These are phyloP conservation scores for Lagria hirta DNA, from an alignment of 2,888 invertebrate species.

Conservation along the genomic window DNA sequence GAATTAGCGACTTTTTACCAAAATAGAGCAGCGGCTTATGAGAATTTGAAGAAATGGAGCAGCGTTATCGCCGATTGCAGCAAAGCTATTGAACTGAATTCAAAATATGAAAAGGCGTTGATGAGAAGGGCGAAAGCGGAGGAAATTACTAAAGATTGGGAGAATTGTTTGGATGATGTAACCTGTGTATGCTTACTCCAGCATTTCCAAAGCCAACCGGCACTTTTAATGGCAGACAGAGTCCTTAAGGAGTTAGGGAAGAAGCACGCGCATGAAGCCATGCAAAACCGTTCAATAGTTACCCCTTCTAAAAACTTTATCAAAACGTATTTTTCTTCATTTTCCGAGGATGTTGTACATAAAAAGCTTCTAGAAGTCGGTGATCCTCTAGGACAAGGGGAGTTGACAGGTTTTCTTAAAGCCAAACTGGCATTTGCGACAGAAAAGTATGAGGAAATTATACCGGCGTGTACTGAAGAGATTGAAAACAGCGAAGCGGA, in stretches of 20 bases:
- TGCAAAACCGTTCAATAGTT: constrained; percentile 67
- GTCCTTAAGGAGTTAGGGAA: constrained; percentile 81
- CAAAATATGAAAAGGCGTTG: constrained; percentile 85
- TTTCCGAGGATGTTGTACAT: constrained; percentile 81
- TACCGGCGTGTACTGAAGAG: constrained; percentile 79
- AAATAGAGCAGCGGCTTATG: constrained; percentile 93
- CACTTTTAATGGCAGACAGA: constrained; percentile 82
- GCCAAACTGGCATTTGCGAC: constrained; percentile 71
- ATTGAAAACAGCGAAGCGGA: constrained; percentile 64
- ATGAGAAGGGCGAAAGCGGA: constrained; percentile 79
- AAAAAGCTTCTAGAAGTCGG: constrained; percentile 54
- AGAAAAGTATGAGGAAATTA: constrained; percentile 75
- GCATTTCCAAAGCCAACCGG: constrained; percentile 79
- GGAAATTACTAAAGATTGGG: constrained; percentile 78
- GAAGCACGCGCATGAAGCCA: constrained; percentile 73
- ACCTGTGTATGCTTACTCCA: constrained; percentile 92
- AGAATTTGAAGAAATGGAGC: constrained; percentile 83
- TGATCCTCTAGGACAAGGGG: constrained; percentile 44
- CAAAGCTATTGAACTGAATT: constrained; percentile 80
- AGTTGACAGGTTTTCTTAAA: constrained; percentile 64
- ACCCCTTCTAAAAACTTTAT: constrained; percentile 87
- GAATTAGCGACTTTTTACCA: constrained; percentile 92
- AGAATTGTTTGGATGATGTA: constrained; percentile 85
- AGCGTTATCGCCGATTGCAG: constrained; percentile 86
- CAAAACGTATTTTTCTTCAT: constrained; percentile 83